Percentiles rank a stretch among this genome's conserved stretches.
Evolutionary conservation across 2,888 invertebrate species (phyloP).

Genomic region (Tiphia femorata): DNA sequence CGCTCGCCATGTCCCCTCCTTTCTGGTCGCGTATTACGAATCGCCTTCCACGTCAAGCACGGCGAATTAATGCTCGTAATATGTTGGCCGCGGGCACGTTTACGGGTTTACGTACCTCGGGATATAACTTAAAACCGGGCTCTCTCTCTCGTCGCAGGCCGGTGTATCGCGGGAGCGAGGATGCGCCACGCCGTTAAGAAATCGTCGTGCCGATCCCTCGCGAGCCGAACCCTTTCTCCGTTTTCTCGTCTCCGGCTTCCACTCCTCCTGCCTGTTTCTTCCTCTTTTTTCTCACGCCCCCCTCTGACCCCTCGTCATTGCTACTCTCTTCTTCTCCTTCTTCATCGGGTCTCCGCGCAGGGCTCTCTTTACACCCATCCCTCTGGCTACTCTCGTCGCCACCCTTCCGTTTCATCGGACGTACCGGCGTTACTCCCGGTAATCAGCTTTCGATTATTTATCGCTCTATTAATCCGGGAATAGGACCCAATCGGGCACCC

Average conservation of each 20-base stretch:
- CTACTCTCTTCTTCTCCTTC: neutral
- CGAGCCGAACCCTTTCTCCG: neutral
- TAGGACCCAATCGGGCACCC: conserved; percentile 60
- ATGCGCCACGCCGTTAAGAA: conserved; percentile 39
- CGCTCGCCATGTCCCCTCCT: conserved; percentile 39
- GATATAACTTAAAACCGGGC: conserved; percentile 58
- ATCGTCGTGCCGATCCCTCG: conserved; percentile 28
- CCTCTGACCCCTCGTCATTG: neutral
- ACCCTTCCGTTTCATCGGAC: conserved; percentile 19
- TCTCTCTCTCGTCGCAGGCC: conserved; percentile 15
- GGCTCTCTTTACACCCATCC: neutral
- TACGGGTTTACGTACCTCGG: conserved; percentile 58
- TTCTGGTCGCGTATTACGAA: conserved; percentile 57
- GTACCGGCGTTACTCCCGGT: conserved; percentile 41
- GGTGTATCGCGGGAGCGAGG: conserved; percentile 41
- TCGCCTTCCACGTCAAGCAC: conserved; percentile 59
- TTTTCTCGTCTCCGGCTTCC: neutral
- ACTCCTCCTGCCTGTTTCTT: neutral
- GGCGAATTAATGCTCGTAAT: conserved; percentile 66
- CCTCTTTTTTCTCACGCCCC: neutral
- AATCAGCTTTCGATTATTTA: conserved; percentile 66
- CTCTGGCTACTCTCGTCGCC: neutral
- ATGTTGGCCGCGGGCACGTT: conserved; percentile 63
- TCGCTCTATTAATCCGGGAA: conserved; percentile 63
- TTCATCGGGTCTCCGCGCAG: neutral